Base-by-base conservation (phyloP, 2,797 vertebrate genomes). In the Platyrinchus mystaceus region DNA sequence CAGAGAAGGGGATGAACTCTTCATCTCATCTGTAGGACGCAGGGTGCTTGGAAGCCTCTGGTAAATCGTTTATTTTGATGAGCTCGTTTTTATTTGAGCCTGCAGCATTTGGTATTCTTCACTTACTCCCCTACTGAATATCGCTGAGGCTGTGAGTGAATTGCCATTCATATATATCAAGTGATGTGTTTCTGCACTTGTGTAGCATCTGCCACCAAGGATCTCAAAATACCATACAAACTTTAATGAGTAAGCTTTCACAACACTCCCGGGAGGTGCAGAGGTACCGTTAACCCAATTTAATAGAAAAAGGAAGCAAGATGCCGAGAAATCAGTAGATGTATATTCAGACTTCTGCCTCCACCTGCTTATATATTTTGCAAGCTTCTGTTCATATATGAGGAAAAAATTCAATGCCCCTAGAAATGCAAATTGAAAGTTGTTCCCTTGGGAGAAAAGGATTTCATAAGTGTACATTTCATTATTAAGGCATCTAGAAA, bases 21-120 rank as follows among this genome's bases (percentile, higher is more conserved):
- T 88, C 75, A 47, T 90, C 87, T 95, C 80, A 91, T 94, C 87
- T 92, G 32, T 84, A 90, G 76, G 91, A 92, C 91, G 59, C 88
- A 89, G 44, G 67, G 56, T 81, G 67, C 88, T 92, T 94, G 73
- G 91, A 92, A 96, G 23, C 47, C 86, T 91, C 82, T 92, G 80
- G 76, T 92, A 95, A 95, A 92, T 92, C 9, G 4, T 90, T 91
- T 93, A 77, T 86, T 97, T 96, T 96, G 89, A 95, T 95, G 89
- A 95, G 50, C 60, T 94, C 3, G 0, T 88, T 94, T 95, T 84
- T 64, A 73, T 91, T 59, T 80, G 71, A 94, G 83, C 89, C 81
- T 82, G 71, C 68, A 94, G 89, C 68, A 64, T 84, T 73, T 85
- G 46, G 66, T 91, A 90, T 80, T 91, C 90, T 85, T 91, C 80